Evolutionary conservation across 1,140 invertebrate genomes (phyloP).

Genomic region (Acromyrmex heyeri): DNA sequence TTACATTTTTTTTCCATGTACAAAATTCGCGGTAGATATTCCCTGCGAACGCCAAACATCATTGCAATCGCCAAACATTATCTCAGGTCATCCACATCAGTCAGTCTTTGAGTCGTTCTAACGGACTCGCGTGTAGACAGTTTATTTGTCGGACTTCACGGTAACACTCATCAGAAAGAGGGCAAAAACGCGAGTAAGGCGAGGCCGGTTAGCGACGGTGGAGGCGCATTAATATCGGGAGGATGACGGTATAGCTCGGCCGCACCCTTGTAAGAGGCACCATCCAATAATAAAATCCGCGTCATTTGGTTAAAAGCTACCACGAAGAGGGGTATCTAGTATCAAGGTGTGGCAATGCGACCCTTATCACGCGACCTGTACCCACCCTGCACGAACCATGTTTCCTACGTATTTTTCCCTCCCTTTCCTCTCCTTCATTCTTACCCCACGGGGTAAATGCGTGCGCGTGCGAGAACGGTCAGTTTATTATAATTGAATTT

Average conservation of each 20-base stretch:
- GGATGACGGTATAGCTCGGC: slow-evolving; percentile 54
- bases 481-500: slow-evolving; percentile 85
- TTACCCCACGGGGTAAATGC: slow-evolving; percentile 26
- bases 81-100: background rate
- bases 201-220: slow-evolving; percentile 77
- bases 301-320: slow-evolving; percentile 85
- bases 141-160: slow-evolving; percentile 36
- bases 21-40: background rate
- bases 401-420: slow-evolving; percentile 4
- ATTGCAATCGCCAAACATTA: background rate
- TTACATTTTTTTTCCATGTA: background rate
- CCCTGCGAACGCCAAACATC: too few species aligned
- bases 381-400: slow-evolving; percentile 56
- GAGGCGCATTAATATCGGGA: slow-evolving; percentile 49
- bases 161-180: slow-evolving; percentile 30
- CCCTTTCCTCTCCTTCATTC: background rate
- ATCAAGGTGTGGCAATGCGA: slow-evolving; percentile 82
- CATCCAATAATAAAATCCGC: slow-evolving; percentile 84
- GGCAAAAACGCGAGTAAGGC: slow-evolving; percentile 68
- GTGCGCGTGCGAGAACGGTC: slow-evolving; percentile 30
- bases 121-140: slow-evolving; percentile 58
- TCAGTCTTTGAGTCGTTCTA: slow-evolving; percentile 2
- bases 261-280: slow-evolving; percentile 76
- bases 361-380: slow-evolving; percentile 83
- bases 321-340: slow-evolving; percentile 77